Conservation (phyloP, 2,888 invertebrate genomes). For the Nycteola revayana region DNA sequence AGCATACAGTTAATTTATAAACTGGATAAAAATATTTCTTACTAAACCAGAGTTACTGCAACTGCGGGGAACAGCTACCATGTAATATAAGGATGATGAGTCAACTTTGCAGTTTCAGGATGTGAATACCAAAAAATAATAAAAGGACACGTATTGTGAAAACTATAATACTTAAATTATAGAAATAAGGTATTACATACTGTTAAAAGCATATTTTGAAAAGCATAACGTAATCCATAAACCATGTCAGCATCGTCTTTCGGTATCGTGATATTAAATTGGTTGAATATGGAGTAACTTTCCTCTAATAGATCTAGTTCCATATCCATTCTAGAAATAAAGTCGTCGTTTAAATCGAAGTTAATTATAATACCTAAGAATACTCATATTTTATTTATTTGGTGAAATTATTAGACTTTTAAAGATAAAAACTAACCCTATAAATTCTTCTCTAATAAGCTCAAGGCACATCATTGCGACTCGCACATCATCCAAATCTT, state of each 20-base stretch:
- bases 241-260: constrained; percentile 91
- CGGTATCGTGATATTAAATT: constrained; percentile 85
- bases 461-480: constrained; percentile 90
- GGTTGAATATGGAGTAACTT: constrained; percentile 87
- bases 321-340: constrained; percentile 84
- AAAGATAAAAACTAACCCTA: constrained; percentile 72
- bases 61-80: no score
- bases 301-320: constrained; percentile 89
- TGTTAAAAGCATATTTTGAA: constrained; percentile 87
- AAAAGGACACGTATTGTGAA: no score
- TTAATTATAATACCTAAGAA: neutral
- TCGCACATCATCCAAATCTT: constrained; percentile 90
- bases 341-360: neutral
- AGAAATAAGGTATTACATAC: constrained; percentile 67
- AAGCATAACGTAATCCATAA: constrained; percentile 89
- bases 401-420: no score
- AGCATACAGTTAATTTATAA: no score
- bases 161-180: no score
- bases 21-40: no score
- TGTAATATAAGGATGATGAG: no score
- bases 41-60: no score
- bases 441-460: constrained; percentile 88
- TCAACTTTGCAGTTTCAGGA: no score
- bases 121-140: no score
- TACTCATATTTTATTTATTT: neutral